Evolutionary conservation across 2,888 invertebrate genomes (phyloP).

Genomic region (Toxonevra muliebris): DNA sequence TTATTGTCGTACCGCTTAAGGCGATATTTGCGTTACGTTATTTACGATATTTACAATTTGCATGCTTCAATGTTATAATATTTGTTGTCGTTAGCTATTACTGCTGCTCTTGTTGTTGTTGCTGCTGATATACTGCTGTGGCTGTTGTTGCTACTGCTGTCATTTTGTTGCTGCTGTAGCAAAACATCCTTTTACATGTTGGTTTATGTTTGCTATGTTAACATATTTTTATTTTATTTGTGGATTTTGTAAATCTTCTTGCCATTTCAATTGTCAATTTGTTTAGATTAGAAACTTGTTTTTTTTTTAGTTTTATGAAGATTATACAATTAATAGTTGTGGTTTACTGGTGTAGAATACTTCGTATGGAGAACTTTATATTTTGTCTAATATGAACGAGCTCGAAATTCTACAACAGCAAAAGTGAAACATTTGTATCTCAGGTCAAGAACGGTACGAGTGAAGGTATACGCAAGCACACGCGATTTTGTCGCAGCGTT

Average conservation of each 20-base stretch:
- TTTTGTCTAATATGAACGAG: no score
- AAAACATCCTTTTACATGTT: neutral
- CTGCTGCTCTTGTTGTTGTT: no score
- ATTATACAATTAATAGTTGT: no score
- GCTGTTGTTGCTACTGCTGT: neutral
- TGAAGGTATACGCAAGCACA: no score
- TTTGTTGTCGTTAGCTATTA: no score
- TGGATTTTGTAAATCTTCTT: neutral
- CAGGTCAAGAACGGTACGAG: no score
- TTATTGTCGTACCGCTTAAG: slow-evolving; percentile 54
- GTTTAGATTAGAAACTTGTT: slow-evolving; percentile 20
- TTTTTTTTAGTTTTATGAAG: neutral
- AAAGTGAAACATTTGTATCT: no score
- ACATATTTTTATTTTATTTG: neutral
- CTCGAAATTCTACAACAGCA: no score
- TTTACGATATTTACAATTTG: slow-evolving; percentile 61
- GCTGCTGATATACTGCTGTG: no score
- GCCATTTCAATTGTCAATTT: slow-evolving; percentile 12
- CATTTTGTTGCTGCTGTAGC: neutral
- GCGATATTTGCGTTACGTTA: slow-evolving; percentile 56
- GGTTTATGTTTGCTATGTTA: neutral
- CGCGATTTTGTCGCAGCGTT: no score
- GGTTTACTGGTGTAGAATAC: no score
- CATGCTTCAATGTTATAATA: slow-evolving; percentile 27
- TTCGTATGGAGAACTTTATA: no score